Conservation (phyloP, 2,113 vertebrate genomes). For the Capreolus pygargus region DNA sequence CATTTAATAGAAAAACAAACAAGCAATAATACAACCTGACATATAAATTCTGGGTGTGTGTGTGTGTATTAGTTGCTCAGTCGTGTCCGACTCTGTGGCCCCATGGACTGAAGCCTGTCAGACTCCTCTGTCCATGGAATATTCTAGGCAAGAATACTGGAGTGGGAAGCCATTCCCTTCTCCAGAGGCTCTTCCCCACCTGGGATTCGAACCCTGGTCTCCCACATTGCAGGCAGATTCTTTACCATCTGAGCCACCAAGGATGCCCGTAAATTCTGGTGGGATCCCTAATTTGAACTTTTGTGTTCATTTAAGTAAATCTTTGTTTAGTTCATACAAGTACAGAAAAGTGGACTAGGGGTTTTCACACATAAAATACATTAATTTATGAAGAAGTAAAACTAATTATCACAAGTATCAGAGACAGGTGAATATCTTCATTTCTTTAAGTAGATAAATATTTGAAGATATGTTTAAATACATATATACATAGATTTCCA, state of each 20-base stretch:
- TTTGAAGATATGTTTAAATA: neutral
- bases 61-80: neutral
- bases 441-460: neutral
- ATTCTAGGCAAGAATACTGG: neutral
- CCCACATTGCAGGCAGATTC: neutral
- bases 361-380: neutral
- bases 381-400: neutral
- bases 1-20: neutral
- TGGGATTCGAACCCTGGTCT: fast-evolving
- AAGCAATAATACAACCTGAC: neutral
- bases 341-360: neutral
- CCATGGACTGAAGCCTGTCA: neutral
- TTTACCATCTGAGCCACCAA: neutral
- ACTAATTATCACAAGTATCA: neutral
- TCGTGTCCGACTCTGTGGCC: neutral
- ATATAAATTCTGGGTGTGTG: neutral
- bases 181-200: neutral
- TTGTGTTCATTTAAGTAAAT: neutral
- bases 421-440: neutral
- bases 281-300: neutral
- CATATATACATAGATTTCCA: neutral
- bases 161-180: neutral
- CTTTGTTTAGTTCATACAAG: neutral
- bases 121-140: neutral
- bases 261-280: neutral